Percentiles rank a stretch among this genome's conserved stretches.
These are phyloP conservation scores for Neolamprologus modestus DNA, from an alignment of 2,113 vertebrate genomes.

Conservation along the genomic window DNA sequence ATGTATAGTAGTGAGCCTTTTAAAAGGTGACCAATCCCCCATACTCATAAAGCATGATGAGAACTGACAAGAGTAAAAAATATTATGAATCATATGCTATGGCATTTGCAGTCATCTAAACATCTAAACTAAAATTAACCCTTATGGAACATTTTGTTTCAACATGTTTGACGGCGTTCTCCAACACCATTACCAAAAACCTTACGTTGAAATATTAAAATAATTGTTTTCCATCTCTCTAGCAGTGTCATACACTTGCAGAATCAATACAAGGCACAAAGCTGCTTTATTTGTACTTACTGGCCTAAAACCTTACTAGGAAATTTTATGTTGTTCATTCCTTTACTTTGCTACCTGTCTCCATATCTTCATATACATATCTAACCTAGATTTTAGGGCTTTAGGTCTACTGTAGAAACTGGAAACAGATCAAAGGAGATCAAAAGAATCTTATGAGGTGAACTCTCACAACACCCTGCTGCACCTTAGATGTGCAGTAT, in stretches of 20 bases:
- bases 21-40: background rate
- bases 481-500: background rate
- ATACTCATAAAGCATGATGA: background rate
- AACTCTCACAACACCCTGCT: background rate
- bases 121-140: background rate
- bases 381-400: background rate
- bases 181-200: background rate
- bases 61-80: background rate
- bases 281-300: background rate
- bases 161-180: background rate
- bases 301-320: background rate
- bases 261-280: background rate
- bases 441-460: background rate
- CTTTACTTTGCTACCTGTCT: background rate
- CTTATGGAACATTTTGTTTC: background rate
- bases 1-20: background rate
- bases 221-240: background rate
- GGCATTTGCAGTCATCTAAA: background rate
- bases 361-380: background rate
- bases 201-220: background rate
- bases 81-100: background rate
- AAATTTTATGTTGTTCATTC: background rate
- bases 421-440: background rate
- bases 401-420: background rate
- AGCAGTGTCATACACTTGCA: background rate